A percentile compares a stretch with the other conserved stretches of the same genome.
Conservation (phyloP, 1,140 invertebrate genomes). For the Drosophila bifasciata region DNA sequence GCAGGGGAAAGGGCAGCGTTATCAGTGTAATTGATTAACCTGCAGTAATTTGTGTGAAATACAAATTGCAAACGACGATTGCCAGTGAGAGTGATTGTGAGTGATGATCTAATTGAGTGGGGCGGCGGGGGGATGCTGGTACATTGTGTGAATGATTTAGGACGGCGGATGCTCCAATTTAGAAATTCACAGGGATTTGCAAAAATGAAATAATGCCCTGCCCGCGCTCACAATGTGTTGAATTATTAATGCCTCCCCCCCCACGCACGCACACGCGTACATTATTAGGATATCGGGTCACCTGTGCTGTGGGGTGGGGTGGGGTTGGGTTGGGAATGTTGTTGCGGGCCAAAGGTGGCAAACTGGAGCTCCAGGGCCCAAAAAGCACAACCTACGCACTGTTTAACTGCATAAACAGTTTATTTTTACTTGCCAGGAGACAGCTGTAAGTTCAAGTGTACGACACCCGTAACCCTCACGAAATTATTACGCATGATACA, state of each 20-base stretch:
- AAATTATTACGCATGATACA: conserved; percentile 60
- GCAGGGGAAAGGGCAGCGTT: conserved; percentile 30
- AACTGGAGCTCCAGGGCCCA: conserved; percentile 11
- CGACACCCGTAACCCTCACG: conserved; percentile 61
- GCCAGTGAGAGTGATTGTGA: conserved; percentile 49
- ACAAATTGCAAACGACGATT: conserved; percentile 6
- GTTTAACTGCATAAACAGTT: conserved; percentile 75
- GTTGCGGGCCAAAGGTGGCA: background rate
- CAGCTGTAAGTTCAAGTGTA: conserved; percentile 76
- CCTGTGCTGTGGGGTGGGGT: background rate
- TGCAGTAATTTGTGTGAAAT: conserved; percentile 28
- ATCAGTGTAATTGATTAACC: conserved; percentile 66
- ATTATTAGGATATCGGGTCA: background rate
- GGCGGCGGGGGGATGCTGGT: too few relatives aligned
- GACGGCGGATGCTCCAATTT: conserved; percentile 62
- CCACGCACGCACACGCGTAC: background rate
- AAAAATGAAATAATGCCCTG: conserved; percentile 5
- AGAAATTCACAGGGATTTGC: conserved; percentile 32
- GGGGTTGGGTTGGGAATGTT: conserved; percentile 1
- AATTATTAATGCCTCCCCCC: conserved; percentile 40
- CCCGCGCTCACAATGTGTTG: conserved; percentile 2
- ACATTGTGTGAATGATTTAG: conserved; percentile 4
- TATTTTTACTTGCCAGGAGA: conserved; percentile 60
- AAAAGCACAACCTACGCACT: conserved; percentile 35
- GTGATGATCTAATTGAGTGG: conserved; percentile 40